A percentile compares a stretch with the other conserved stretches of the same genome.
phyloP scores from a whole-genome alignment of 2,113 vertebrate species.

The Aegypius monachus region DNA sequence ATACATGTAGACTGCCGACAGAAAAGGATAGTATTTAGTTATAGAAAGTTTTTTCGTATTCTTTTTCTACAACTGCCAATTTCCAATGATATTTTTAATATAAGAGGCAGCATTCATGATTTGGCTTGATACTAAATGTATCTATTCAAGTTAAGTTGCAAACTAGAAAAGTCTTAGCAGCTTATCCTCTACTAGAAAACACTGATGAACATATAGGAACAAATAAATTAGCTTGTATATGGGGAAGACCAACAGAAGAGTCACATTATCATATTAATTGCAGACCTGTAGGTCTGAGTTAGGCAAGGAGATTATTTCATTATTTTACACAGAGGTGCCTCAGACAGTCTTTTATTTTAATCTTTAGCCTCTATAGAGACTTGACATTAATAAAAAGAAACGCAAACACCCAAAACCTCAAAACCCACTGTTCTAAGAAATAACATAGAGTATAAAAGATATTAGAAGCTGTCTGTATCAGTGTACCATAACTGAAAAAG shows the following conservation, averaged over 20 bases:
- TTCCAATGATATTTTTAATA: background rate
- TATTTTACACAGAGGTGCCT: background rate
- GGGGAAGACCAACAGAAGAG: background rate
- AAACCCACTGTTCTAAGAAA: background rate
- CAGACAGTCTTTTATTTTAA: background rate
- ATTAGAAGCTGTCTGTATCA: background rate
- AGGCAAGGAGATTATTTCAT: background rate
- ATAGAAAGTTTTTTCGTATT: background rate
- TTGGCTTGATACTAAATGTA: background rate
- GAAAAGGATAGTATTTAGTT: background rate
- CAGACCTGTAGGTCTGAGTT: background rate
- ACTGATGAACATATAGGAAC: background rate
- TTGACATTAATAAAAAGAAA: background rate
- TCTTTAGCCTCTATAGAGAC: background rate
- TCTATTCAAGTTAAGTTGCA: background rate
- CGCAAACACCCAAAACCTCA: background rate
- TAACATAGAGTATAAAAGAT: background rate
- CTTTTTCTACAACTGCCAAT: background rate
- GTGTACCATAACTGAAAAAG: background rate
- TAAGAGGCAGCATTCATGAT: background rate
- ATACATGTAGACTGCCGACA: background rate
- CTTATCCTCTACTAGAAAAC: background rate
- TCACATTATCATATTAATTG: background rate
- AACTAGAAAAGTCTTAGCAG: background rate
- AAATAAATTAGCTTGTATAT: background rate